Base-by-base conservation (phyloP, 2,888 invertebrate genomes). In the Opisthograptis luteolata region DNA sequence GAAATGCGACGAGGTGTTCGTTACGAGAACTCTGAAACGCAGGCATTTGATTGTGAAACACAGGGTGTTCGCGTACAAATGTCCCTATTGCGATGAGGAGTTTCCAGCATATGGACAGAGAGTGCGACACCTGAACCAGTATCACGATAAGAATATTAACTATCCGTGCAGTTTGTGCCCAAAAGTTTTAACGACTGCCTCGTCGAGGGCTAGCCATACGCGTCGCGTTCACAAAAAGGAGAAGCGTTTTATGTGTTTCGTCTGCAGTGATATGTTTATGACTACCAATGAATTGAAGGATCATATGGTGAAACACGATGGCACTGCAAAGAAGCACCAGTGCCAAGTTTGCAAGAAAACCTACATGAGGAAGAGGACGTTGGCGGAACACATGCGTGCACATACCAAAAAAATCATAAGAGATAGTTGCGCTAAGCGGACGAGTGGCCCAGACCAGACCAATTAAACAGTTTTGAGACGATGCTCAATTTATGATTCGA, bases 121-220 rank as follows among this genome's bases (percentile, higher is more conserved):
- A 49, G 52, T 64, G 3, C 70, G 59, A 8, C 73, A 73, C 57
- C 30, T 48, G 9, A 48, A 48, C 17, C 17, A 43, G 20, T n/a
- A 55, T 12, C 49, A 49, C 22, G 12, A 37, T 37, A 36, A 70
- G 34, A 79, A 76, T 24, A 64, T 84, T 0, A 81, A 84, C 13
- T 88, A 85, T 35, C 76, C 79, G 0, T 88, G 88, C 47, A 75
- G 74, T 14, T 60, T 83, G n/a, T 88, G 88, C 41, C 30, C 79
- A 0, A 69, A 81, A 0, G 78, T 85, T 6, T 87, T 87, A 39
- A 62, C 74, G 0, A 70, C 80, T 69, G 81, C 73, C 36, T 81
- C 85, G 39, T 74, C 75, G 32, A 70, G 87, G 27, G 85, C 84
- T 0, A 82, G 76, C 17, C 88, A 88, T 42, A 77, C 87, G 1